Evolutionary conservation across 2,888 invertebrate species (phyloP), one percentile per base, ranked within the genome.

Genomic region (Ormyrus pomaceus): DNA sequence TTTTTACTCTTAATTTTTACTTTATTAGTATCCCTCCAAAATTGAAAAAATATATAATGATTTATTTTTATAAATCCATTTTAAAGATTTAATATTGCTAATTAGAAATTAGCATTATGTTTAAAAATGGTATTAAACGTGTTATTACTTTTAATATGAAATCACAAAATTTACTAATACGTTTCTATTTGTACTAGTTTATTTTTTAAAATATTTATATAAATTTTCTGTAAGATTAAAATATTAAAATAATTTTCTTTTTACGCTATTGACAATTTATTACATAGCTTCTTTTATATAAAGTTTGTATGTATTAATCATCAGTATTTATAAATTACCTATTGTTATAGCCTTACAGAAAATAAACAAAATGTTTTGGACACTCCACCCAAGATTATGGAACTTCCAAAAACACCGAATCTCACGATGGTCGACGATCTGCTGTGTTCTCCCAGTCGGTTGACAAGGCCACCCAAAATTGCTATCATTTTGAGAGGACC

Each of bases 401-500:
- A 89, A 79, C 78, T 88, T 79, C 85, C 87, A 7, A 90, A 89
- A 82, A 85, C 86, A 9, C 86, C 89, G 64, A 92, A 91, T 83
- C 90, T 91, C 50, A 93, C 95, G 56, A 93, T 93, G 91, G 95
- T 98, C 85, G 97, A 98, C 88, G 98, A 98, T 88, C 91, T 99
- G 80, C 91, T 98, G 68, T 93, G 94, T 87, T 91, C 93, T 45
- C 98, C 98, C 2, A 96, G 96, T 8, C 93, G 98, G 68, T 92
- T 93, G 81, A 94, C 94, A 85, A 93, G 99, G 85, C 97, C 98
- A 34, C 92, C 92, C 10, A 94, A 94, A 89, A 95, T 99, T 85
- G 96, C 96, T 51, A 95, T 98, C 79, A 96, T 99, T 86, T 91
- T 99, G 70, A 92, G 99, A 89, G 99, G 99, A 5, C 95, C 96